Evolutionary conservation across 30 jellyfish, hydroid and myxozoan species (phyloP).

Genomic region (Chrysaora quinquecirrha): DNA sequence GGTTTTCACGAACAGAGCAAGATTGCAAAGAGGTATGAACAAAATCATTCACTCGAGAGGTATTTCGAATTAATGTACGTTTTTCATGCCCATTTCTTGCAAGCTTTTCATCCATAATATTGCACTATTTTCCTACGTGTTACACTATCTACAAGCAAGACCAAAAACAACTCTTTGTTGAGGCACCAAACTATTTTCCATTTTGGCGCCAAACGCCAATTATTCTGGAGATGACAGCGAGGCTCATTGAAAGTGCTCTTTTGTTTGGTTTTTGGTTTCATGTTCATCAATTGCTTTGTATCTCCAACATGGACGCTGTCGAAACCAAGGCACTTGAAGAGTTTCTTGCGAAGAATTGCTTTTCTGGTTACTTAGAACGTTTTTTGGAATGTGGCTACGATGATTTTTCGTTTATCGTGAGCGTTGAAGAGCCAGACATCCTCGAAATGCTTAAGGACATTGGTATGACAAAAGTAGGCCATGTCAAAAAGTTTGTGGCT

Average conservation of each 20-base stretch:
- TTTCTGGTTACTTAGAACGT: conserved; percentile 6
- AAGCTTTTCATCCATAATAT: no score
- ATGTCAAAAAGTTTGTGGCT: conserved; percentile 45
- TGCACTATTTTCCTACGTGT: no score
- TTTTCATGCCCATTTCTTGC: not conserved
- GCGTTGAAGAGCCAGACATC: conserved; percentile 28
- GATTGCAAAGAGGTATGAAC: not conserved
- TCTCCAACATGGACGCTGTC: not conserved
- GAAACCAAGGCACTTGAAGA: conserved; percentile 8
- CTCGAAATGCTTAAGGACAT: conserved; percentile 43
- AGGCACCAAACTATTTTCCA: no score
- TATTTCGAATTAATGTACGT: not conserved
- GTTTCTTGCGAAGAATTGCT: not conserved
- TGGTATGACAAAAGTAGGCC: conserved; percentile 50
- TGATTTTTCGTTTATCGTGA: conserved; percentile 26
- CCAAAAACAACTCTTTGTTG: no score
- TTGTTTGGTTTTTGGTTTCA: not conserved
- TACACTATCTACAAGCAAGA: no score
- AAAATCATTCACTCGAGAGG: not conserved
- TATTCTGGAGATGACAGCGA: not conserved
- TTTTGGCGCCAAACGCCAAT: no score
- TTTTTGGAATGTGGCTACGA: conserved; percentile 46
- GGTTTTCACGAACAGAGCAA: not conserved
- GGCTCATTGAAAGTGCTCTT: not conserved
- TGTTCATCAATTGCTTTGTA: not conserved